Conservation (phyloP, 2,113 vertebrate genomes). For the Pitta sordida region DNA sequence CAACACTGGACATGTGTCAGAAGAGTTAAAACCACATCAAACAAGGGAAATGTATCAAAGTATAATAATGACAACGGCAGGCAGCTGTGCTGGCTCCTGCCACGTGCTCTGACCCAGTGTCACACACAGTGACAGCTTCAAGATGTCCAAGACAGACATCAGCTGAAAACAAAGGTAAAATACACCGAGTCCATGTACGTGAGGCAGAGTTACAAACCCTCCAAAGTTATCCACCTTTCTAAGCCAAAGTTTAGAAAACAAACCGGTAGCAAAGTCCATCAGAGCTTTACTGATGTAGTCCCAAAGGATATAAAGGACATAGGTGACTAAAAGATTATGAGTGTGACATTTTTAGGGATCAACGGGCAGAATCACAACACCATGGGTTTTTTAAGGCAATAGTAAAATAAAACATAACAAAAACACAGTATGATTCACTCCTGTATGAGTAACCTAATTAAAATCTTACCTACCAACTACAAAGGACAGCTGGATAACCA, state of each 20-base stretch:
- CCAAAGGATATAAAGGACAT: neutral
- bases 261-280: neutral
- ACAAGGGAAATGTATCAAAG: neutral
- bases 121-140: neutral
- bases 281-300: neutral
- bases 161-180: neutral
- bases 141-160: neutral
- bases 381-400: neutral
- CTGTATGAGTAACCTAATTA: neutral
- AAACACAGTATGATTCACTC: neutral
- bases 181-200: neutral
- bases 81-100: neutral
- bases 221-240: neutral
- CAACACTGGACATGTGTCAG: neutral
- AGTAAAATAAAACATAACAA: neutral
- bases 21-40: conserved; percentile 19
- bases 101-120: neutral
- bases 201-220: neutral
- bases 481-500: neutral
- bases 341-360: neutral
- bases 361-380: neutral
- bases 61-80: neutral
- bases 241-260: neutral
- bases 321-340: neutral
- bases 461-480: neutral